Evolutionary conservation across 2,888 invertebrate genomes (phyloP), one percentile per base, ranked within the genome.

Genomic region (Arge pagana): DNA sequence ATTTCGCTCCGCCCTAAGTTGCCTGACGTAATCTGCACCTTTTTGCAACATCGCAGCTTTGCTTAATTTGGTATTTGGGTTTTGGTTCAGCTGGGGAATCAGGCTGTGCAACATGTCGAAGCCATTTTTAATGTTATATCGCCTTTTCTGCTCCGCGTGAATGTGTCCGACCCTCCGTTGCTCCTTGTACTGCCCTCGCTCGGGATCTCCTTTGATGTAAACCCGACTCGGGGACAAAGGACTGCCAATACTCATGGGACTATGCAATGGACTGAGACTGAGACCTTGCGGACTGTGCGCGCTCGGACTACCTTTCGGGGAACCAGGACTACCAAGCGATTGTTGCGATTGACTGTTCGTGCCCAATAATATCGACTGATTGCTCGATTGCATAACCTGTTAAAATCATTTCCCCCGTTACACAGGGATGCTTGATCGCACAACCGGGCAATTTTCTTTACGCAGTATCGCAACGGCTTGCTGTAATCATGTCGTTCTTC

Each of bases 11-110:
- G 85, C 80, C 65, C 92, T 89, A 64, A 97, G 78, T 72, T 93
- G 91, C 67, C 89, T 87, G 58, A 96, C 96, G 72, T 96, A 95
- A 65, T 97, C 96, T 4, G 96, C 96, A 53, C 96, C 95, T 76
- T 96, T 96, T 74, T 96, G 95, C 49, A 97, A 80, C 93, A 96
- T 94, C 13, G 95, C 94, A 33, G 96, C 96, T 80, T 97, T 97
- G 79, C 93, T 93, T 63, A 93, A 83, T 86, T 96, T 96, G 4
- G 92, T 87, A 74, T 89, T 91, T 16, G 95, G 91, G 79, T 92
- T 96, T 68, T 90, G 88, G 76, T 87, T 89, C 52, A 96, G 82
- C 62, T 94, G 90, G 19, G 97, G 96, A 71, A 97, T 94, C 54
- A 97, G 83, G 55, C 89, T 87, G 76, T 96, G 93, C 59, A 97